Base-by-base conservation (phyloP, 2,113 vertebrate species). In the Trichomycterus rosablanca region DNA sequence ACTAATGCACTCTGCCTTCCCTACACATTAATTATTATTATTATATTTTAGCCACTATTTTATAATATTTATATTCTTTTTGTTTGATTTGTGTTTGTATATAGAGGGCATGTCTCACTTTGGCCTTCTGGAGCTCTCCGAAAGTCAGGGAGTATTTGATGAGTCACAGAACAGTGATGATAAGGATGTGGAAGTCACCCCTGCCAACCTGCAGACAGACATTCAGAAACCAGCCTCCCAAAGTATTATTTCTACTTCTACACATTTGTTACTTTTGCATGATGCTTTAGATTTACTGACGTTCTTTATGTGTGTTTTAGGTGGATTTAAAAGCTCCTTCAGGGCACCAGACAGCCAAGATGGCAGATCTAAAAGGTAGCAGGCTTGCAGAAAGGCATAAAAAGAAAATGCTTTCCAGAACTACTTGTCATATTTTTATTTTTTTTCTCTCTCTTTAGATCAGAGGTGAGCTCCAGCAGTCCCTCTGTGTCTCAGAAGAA, bases 51-150 rank as follows among this genome's bases (percentile, higher is more conserved):
- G n/a, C n/a, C n/a, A n/a, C n/a, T n/a, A n/a, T n/a, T n/a, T n/a
- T n/a, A n/a, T n/a, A n/a, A n/a, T n/a, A n/a, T n/a, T n/a, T n/a
- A n/a, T n/a, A n/a, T n/a, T n/a, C n/a, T n/a, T n/a, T n/a, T n/a
- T n/a, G n/a, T n/a, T n/a, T n/a, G n/a, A n/a, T n/a, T n/a, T n/a
- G n/a, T 43, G 20, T 66, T 1, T 69, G 12, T 67, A 56, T 64
- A 18, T 63, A 86, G 84, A 82, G 72, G 92, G 81, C 58, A 78
- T 74, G 1, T 93, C 92, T 34, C 90, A 94, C 71, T 89, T 96
- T 56, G 92, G 86, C 35, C 82, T 86, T 34, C 78, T 97, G 4
- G 91, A 90, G 79, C 88, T 98, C 3, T 97, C 94, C 0, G 89
- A 97, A 81, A 95, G 88, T 77, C 92, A 98, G 77, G 88, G 91